These are phyloP conservation scores for Toxotes jaculatrix DNA, from an alignment of 2,113 vertebrate species.

Conservation along the genomic window DNA sequence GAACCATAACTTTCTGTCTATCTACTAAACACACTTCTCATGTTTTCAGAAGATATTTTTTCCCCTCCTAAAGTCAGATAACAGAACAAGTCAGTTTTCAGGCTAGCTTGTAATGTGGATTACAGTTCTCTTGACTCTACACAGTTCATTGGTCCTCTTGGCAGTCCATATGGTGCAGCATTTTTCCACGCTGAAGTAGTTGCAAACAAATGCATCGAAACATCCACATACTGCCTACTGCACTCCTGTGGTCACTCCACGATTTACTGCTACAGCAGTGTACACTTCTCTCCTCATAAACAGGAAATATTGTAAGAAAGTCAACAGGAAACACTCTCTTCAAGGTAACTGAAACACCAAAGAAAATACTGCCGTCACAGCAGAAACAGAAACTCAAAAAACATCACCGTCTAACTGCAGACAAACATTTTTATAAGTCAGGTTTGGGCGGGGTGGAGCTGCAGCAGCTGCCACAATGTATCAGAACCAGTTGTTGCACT, in stretches of 20 bases:
- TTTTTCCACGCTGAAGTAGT: constrained; percentile 4
- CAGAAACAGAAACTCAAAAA: constrained; percentile 8
- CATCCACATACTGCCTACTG: constrained; percentile 17
- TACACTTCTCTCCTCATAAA: not conserved
- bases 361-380: constrained; percentile 3
- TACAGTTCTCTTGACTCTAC: constrained; percentile 9
- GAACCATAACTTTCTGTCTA: not conserved
- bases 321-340: not conserved
- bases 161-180: constrained; percentile 5
- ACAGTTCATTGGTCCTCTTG: not conserved
- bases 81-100: not conserved
- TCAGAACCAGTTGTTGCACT: constrained; percentile 4
- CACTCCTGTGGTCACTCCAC: constrained; percentile 29
- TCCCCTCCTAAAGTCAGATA: not conserved
- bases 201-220: constrained; percentile 17
- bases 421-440: not conserved
- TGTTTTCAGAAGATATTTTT: constrained; percentile 6
- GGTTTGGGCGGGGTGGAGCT: not conserved
- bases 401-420: not conserved
- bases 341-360: not conserved
- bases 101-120: constrained; percentile 6
- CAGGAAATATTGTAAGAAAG: constrained; percentile 1
- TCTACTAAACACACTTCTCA: not conserved
- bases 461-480: not conserved
- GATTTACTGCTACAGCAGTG: constrained; percentile 4